phyloP scores from a whole-genome alignment of 2,797 vertebrate species.

The Hypotaenidia philippensis region DNA sequence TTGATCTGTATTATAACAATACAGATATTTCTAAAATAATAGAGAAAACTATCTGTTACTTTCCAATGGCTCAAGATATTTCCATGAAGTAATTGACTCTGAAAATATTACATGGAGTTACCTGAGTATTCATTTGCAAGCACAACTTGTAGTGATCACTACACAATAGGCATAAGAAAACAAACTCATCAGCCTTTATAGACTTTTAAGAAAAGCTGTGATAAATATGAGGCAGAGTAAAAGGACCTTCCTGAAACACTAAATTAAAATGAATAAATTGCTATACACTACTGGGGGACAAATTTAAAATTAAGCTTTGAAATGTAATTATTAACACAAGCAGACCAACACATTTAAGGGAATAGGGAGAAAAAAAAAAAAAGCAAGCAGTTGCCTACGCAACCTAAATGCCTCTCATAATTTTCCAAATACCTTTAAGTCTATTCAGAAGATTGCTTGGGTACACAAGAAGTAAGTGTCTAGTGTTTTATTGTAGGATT shows the following conservation, averaged over 20 bases:
- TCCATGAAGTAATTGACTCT: slow-evolving; percentile 81
- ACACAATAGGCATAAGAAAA: slow-evolving; percentile 71
- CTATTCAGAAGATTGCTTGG: slow-evolving; percentile 64
- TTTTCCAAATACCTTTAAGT: slow-evolving; percentile 71
- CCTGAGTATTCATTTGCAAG: slow-evolving; percentile 67
- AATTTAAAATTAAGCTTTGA: slow-evolving; percentile 74
- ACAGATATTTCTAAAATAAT: slow-evolving; percentile 81
- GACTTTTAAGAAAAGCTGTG: slow-evolving; percentile 70
- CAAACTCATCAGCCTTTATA: slow-evolving; percentile 76
- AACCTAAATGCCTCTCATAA: slow-evolving; percentile 53
- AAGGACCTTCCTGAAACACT: slow-evolving; percentile 63
- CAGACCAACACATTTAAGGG: neutral
- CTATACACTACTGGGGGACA: slow-evolving; percentile 5
- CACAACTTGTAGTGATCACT: slow-evolving; percentile 70
- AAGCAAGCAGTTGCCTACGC: neutral
- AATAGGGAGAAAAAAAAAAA: fast-evolving
- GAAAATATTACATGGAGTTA: slow-evolving; percentile 73
- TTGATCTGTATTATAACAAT: slow-evolving; percentile 81
- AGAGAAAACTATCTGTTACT: slow-evolving; percentile 78
- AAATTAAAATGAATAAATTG: slow-evolving; percentile 76
- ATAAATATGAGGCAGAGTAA: slow-evolving; percentile 62
- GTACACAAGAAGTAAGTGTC: slow-evolving; percentile 39
- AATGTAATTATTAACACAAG: slow-evolving; percentile 73
- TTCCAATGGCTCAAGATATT: slow-evolving; percentile 78
- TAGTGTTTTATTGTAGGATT: slow-evolving; percentile 67